Evolutionary conservation across 2,797 vertebrate species (phyloP).

Genomic region (Anguilla obscura): DNA sequence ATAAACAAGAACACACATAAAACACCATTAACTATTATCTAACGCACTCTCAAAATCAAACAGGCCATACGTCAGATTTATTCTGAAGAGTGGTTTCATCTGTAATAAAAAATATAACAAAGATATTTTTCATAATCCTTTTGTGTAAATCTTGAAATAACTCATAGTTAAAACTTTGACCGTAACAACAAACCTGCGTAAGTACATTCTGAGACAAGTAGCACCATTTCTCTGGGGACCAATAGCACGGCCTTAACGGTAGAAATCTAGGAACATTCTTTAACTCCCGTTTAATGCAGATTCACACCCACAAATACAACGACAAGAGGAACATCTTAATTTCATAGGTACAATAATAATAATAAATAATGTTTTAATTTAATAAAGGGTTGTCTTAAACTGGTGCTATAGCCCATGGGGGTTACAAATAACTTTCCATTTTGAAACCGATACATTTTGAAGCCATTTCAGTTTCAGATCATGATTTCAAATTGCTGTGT

Average conservation of each 20-base stretch:
- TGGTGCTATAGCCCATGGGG: not conserved
- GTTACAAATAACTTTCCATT: conserved; percentile 11
- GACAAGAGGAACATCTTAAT: conserved; percentile 1
- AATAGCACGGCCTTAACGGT: conserved; percentile 22
- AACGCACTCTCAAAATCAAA: not conserved
- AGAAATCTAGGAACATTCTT: conserved; percentile 28
- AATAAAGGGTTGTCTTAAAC: not conserved
- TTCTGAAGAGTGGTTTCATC: conserved; percentile 26
- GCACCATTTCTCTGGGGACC: conserved; percentile 32
- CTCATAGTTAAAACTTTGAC: not conserved
- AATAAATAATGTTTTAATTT: not conserved
- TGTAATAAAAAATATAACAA: conserved; percentile 21
- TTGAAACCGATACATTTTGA: conserved; percentile 1
- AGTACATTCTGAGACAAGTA: conserved; percentile 38
- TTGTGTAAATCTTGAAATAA: conserved; percentile 23
- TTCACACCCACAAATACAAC: conserved; percentile 18
- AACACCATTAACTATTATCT: conserved; percentile 20
- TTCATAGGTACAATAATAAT: not conserved
- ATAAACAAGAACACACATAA: conserved; percentile 1
- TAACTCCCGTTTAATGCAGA: conserved; percentile 15
- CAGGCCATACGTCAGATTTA: not conserved
- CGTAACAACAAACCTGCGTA: conserved; percentile 32
- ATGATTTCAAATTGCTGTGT: conserved; percentile 1
- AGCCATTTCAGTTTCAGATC: not conserved
- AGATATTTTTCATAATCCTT: conserved; percentile 2